Evolutionary conservation across 2,888 invertebrate species (phyloP).

Genomic region (Toxonevra muliebris): DNA sequence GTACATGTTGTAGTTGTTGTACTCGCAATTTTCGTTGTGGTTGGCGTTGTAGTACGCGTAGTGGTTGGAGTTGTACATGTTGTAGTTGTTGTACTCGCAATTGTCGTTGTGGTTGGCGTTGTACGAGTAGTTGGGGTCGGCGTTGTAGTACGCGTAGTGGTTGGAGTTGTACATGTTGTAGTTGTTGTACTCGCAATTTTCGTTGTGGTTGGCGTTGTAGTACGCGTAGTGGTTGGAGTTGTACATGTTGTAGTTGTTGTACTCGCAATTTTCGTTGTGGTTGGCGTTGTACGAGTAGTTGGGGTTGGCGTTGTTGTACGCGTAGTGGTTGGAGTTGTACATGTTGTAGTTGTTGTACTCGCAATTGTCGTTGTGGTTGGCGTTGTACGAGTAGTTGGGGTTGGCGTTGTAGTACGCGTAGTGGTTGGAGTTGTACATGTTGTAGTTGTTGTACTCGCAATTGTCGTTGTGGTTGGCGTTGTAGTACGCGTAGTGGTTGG

Average conservation of each 20-base stretch:
- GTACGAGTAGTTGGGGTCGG: slow-evolving; percentile 8
- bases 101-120: background rate
- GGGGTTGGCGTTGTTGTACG: slow-evolving; percentile 15
- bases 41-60: slow-evolving; percentile 28
- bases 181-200: slow-evolving; percentile 22
- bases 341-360: slow-evolving; percentile 23
- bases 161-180: background rate
- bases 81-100: slow-evolving; percentile 2
- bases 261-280: background rate
- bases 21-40: slow-evolving; percentile 6
- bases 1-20: background rate
- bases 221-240: slow-evolving; percentile 34
- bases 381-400: slow-evolving; percentile 33
- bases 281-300: background rate
- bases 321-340: background rate
- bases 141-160: slow-evolving; percentile 12
- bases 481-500: slow-evolving; percentile 23
- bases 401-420: background rate
- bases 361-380: background rate
- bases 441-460: slow-evolving; percentile 24
- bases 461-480: slow-evolving; percentile 6
- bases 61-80: slow-evolving; percentile 35
- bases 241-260: slow-evolving; percentile 26
- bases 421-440: slow-evolving; percentile 3
- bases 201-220: slow-evolving; percentile 20